A percentile compares a stretch with the other conserved stretches of the same genome.
Evolutionary conservation across 2,113 vertebrate genomes (phyloP).

Genomic region (Macheiramphus alcinus): DNA sequence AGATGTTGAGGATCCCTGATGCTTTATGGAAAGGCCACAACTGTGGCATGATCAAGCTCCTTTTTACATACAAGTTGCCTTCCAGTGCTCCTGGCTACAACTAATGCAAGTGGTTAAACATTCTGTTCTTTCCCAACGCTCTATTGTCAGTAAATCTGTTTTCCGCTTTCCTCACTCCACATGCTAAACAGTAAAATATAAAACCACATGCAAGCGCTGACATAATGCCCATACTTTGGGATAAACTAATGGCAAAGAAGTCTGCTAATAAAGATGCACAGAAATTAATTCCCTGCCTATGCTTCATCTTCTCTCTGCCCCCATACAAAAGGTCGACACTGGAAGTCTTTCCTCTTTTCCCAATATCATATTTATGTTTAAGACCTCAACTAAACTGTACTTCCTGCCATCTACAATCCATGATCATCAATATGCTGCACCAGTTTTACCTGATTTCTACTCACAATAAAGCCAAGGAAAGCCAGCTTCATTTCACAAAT

Average conservation of each 20-base stretch:
- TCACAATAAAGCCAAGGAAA: neutral
- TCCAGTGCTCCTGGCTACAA: constrained; percentile 24
- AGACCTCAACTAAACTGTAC: neutral
- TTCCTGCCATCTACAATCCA: neutral
- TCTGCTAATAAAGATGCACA: neutral
- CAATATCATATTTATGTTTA: neutral
- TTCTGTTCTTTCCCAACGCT: neutral
- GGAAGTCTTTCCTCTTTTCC: neutral
- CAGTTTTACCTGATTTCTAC: neutral
- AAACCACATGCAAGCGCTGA: neutral
- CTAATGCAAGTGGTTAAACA: neutral
- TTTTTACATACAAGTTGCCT: neutral
- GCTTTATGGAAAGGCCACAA: neutral
- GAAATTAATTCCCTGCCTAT: neutral
- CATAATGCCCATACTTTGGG: neutral
- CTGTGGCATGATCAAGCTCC: neutral
- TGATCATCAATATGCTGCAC: neutral
- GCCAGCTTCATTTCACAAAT: neutral
- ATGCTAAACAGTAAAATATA: constrained; percentile 2
- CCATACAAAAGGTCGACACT: accelerated
- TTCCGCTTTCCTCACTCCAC: neutral
- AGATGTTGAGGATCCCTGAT: neutral
- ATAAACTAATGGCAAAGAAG: neutral
- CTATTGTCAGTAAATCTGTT: constrained; percentile 39
- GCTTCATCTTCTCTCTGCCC: neutral